Base-by-base conservation (phyloP, 1,140 invertebrate species). In the Choristoneura fumiferana region DNA sequence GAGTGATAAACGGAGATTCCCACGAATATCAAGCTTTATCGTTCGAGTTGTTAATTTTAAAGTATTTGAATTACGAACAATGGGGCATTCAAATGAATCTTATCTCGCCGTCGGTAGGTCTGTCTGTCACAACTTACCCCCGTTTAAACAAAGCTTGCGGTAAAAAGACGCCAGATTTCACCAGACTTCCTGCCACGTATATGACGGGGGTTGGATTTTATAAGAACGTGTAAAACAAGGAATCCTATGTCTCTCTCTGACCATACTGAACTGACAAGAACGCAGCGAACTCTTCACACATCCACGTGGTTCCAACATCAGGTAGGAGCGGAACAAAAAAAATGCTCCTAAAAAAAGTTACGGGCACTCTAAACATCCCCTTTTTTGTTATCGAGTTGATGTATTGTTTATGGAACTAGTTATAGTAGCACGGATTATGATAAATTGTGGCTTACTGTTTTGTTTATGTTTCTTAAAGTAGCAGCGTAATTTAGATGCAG, bases 161-260 rank as follows among this genome's bases (percentile, higher is more conserved):
- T 76, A 85, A 85, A 81, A 86, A 78, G 65, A 80, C 73, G 81
- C 83, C 85, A 88, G 85, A 89, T 87, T 86, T 81, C 74, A 69
- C 75, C 67, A 62, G 62, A 85, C 84, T 86, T 89, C 85, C 85
- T 89, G 84, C 69, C 38, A 18, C 40, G 71, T 29, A 65, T 62
- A 62, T 54, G 70, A 65, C 73, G 73, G 71, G 80, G 80, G 80
- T 77, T 69, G 74, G 63, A 70, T 37, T 67, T 66, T 71, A 55
- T 70, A 52, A 69, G 52, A 74, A 69, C 68, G 69, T 78, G 77
- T 73, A 76, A 83, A 78, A 76, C 71, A 62, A 54, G 43, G n/a
- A 9, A 14, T 33, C n/a, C 37, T 14, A 55, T 65, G 43, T 81
- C 79, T 74, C 79, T 43, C 45, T 81, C 69, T 37, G 45, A 66